Evolutionary conservation across 2,797 vertebrate species (phyloP), one percentile per base, ranked within the genome.

Genomic region (Gymnodraco acuticeps): DNA sequence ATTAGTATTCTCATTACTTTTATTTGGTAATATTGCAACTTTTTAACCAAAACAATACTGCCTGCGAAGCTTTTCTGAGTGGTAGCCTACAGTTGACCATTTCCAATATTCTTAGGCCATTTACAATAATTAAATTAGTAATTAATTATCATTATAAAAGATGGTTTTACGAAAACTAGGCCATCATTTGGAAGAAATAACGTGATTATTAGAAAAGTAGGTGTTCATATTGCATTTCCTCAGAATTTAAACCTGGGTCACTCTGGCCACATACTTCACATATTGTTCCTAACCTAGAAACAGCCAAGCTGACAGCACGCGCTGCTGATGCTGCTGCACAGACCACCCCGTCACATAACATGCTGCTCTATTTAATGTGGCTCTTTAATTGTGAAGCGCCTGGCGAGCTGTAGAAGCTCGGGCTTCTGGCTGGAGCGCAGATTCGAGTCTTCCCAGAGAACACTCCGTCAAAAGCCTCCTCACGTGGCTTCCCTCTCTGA

Each of bases 401-500:
- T 58, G 80, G 77, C 53, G 73, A 54, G 31, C 70, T 67, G 55
- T 51, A n/a, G 64, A 13, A 53, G 72, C 75, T 72, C 62, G 53
- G 72, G 61, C 76, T 82, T 33, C 79, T 66, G 63, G 75, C 77
- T 82, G 64, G 19, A 71, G 81, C 73, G 64, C 77, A 59, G 84
- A 63, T 80, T 64, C 78, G 15, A 31, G 73, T 88, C 86, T 88
- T 88, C 80, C 83, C 84, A 77, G 76, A 62, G 71, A 89, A 73
- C 73, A 63, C 83, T 64, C 83, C 41, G 82, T 89, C 89, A 73
- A 73, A 84, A 83, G 83, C 80, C 65, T 71, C 78, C 92, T 95
- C 95, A 95, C 94, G 94, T 95, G 94, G 90, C 89, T 73, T 80
- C 84, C 70, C 84, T 93, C 45, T 61, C 85, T 88, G 63, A 89